Base-by-base conservation (phyloP, 1,140 invertebrate species). In the Eciton burchellii region DNA sequence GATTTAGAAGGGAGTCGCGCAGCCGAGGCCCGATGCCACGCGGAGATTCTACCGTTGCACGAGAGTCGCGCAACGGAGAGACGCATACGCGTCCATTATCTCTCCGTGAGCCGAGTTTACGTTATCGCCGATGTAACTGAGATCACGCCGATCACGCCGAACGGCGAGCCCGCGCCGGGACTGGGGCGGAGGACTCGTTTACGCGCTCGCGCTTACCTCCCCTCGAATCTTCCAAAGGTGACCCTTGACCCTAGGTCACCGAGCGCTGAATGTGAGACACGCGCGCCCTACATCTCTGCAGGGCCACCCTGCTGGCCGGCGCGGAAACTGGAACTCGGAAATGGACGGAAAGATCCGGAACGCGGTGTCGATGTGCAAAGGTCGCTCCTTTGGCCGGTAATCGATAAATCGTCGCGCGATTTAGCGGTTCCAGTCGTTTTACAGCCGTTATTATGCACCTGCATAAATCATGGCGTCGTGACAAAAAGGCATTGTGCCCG, bases 391-490 rank as follows among this genome's bases (percentile, higher is more conserved):
- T n/a, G 74, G 73, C 60, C 74, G 62, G n/a, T n/a, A 77, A 77
- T 77, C 74, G 41, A 77, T 68, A 77, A 77, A 77, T 77, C 24
- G 74, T 47, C 35, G 49, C 12, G 19, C 41, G 43, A 77, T 66
- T 77, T 77, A 65, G 41, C 73, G 19, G n/a, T 54, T 60, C 59
- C 29, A 14, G 9, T 76, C 29, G 24, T 43, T 73, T 70, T 66
- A 43, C 8, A 52, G 35, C 62, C 47, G 35, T 77, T 66, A 77
- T 77, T 66, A 77, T 77, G 62, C 74, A 77, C 74, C 74, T 77
- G 62, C 74, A 77, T 77, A 77, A 77, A 77, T 77, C 74, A 77
- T 77, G n/a, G 35, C 35, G n/a, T 68, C 29, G 24, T 45, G 62
- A 68, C 62, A 77, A 77, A 77, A 66, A 66, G 74, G 26, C 57